phyloP scores from a whole-genome alignment of 1,140 invertebrate species.

The Chlorops oryzae region DNA sequence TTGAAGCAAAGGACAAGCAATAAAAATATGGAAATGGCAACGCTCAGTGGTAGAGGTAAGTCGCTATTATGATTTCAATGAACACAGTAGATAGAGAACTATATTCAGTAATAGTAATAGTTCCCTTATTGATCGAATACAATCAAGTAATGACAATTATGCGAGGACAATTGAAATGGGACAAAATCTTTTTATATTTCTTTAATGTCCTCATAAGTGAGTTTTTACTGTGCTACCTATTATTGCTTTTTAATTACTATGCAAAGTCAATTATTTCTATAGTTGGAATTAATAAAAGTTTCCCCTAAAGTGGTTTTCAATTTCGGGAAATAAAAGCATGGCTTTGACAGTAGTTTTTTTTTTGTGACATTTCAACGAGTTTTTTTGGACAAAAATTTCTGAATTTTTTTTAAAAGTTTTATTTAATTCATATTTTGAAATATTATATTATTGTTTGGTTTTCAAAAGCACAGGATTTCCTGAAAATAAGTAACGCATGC shows the following conservation, averaged over 20 bases:
- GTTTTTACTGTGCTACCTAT: too few species aligned
- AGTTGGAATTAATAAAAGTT: neutral
- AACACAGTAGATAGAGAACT: too few species aligned
- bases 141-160: slow-evolving; percentile 7
- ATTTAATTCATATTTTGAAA: too few species aligned
- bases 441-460: too few species aligned
- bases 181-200: neutral
- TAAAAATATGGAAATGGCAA: slow-evolving; percentile 7
- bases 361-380: too few species aligned
- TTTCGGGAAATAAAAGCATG: neutral
- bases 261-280: neutral
- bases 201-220: too few species aligned
- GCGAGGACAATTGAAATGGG: neutral
- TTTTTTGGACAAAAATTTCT: too few species aligned
- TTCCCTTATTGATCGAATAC: neutral
- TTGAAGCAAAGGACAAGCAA: slow-evolving; percentile 33
- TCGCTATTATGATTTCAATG: slow-evolving; percentile 11
- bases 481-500: too few species aligned
- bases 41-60: slow-evolving; percentile 32
- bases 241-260: neutral
- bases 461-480: too few species aligned
- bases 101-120: neutral
- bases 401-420: too few species aligned
- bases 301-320: neutral
- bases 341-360: neutral